These are phyloP conservation scores for Pantherophis alleghaniensis DNA, from an alignment of 2,797 vertebrate species.

Conservation along the genomic window DNA sequence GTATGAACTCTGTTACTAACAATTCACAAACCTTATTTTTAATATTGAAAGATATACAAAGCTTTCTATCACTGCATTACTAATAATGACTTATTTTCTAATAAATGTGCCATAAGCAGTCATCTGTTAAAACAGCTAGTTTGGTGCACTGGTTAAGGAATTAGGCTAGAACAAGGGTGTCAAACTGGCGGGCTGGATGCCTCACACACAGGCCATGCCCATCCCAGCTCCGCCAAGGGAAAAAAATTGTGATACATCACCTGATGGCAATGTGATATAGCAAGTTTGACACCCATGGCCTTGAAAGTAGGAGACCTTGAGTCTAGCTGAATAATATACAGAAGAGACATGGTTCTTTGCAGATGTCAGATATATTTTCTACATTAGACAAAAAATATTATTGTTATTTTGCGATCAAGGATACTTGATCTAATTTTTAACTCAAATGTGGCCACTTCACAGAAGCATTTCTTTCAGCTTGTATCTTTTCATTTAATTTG, in stretches of 20 bases:
- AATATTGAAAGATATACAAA: constrained; percentile 34
- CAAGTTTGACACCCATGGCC: too few relatives aligned
- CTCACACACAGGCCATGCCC: too few relatives aligned
- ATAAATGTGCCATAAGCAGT: constrained; percentile 13
- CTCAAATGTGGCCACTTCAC: background rate
- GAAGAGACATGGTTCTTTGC: background rate
- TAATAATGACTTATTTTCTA: constrained; percentile 35
- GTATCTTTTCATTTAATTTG: background rate
- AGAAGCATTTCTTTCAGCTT: background rate
- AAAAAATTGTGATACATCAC: too few relatives aligned
- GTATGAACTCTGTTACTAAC: background rate
- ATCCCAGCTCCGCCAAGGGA: too few relatives aligned
- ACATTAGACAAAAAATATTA: background rate
- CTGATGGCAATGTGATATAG: too few relatives aligned
- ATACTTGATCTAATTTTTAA: background rate
- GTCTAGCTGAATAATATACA: background rate
- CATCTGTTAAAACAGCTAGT: background rate
- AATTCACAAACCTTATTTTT: constrained; percentile 17
- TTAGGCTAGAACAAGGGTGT: background rate
- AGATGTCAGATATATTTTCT: background rate
- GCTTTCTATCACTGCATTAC: constrained; percentile 13
- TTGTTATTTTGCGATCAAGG: background rate
- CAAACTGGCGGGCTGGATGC: too few relatives aligned
- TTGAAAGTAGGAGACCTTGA: background rate
- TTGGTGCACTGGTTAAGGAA: background rate